Conservation (phyloP, 1,140 invertebrate species). For the Lucilia sericata region DNA sequence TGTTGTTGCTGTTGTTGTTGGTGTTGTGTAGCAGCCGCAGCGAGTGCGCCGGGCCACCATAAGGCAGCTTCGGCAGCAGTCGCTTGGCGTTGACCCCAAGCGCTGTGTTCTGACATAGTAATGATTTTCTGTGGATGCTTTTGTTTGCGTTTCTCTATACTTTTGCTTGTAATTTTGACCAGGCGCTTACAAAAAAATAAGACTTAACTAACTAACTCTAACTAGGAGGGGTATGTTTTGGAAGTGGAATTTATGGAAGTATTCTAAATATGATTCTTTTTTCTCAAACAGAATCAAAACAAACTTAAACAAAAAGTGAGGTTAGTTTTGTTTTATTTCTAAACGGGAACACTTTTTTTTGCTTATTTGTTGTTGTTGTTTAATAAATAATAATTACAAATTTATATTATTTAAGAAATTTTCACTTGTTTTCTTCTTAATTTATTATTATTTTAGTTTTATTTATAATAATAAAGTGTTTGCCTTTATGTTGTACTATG, state of each 20-base stretch:
- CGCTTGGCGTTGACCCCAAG: conserved; percentile 73
- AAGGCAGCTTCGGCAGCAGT: conserved; percentile 68
- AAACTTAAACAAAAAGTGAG: not conserved
- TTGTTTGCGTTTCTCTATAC: not conserved
- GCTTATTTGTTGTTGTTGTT: too few relatives aligned
- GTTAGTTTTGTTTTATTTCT: not conserved
- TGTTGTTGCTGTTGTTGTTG: conserved; percentile 68
- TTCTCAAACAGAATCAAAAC: too few relatives aligned
- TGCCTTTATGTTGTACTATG: not conserved
- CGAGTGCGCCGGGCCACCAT: conserved; percentile 70
- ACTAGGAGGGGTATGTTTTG: too few relatives aligned
- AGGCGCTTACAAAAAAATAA: too few relatives aligned
- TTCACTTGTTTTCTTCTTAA: not conserved
- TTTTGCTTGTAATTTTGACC: conserved; percentile 8
- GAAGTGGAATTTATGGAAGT: too few relatives aligned
- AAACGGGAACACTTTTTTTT: too few relatives aligned
- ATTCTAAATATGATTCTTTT: too few relatives aligned
- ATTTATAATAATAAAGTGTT: not conserved
- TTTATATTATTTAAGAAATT: conserved; percentile 4
- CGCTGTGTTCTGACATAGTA: conserved; percentile 66
- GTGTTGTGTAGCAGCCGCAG: conserved; percentile 70
- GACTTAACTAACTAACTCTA: too few relatives aligned
- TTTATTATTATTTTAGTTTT: conserved; percentile 7
- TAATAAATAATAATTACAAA: too few relatives aligned
- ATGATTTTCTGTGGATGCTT: not conserved